Base-by-base conservation (phyloP, 2,113 vertebrate genomes). In the Perca fluviatilis region DNA sequence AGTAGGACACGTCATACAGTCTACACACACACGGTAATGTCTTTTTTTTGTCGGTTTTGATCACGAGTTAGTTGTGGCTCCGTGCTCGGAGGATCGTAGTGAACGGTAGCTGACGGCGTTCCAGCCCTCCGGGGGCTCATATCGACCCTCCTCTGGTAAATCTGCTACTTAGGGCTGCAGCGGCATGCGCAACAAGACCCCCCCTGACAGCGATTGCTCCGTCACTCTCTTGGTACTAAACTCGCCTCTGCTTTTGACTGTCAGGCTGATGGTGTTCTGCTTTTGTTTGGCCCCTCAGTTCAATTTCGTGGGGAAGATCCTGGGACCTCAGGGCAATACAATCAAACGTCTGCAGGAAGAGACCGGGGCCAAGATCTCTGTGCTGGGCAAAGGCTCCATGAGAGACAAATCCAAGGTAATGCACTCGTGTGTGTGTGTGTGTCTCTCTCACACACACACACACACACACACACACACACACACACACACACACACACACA, bases 271-370 rank as follows among this genome's bases (percentile, higher is more conserved):
- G 87, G 79, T 70, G 11, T 36, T 47, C 40, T 75, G 47, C 51
- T 64, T 79, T 93, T 60, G 67, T 88, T 82, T 75, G 66, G 27
- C 27, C 27, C 74, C 36, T 85, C 91, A 99, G 98, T 99, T 99
- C 92, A 99, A 99, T 90, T 99, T 99, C 64, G 98, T 99, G 86
- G 98, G 98, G 49, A 99, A 99, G 93, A 99, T 99, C 92, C 94
- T 99, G 92, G 98, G 98, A 90, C 98, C 98, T 76, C 98, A 99
- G 95, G 98, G 98, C 69, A 99, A 99, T 92, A 99, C 98, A 70
- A 99, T 99, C 90, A 99, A 99, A 85, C 96, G 98, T 75, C 96
- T 99, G 92, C 98, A 99, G 93, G 98, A 99, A 92, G 98, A 99
- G 94, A 98, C 98, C 23, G 98, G 98, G 15, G 98, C 98, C 90